Base-by-base conservation (phyloP, 2,888 invertebrate genomes). In the Stenodera caucasica region DNA sequence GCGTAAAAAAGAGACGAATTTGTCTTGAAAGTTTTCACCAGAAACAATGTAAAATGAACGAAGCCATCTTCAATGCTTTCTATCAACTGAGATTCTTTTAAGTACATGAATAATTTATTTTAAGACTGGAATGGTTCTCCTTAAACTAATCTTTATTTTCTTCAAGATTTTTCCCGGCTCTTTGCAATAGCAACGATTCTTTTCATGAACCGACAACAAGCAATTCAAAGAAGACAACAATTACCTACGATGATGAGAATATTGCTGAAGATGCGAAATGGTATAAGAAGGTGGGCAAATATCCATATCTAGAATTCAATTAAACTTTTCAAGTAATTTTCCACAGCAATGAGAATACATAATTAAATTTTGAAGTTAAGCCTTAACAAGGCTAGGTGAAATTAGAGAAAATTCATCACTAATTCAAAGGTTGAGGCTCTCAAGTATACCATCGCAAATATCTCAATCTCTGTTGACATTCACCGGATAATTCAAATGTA, bases 21-120 rank as follows among this genome's bases (percentile, higher is more conserved):
- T 58, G 57, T 61, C 63, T 61, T 63, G 53, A 56, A 61, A 64
- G 50, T 57, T 64, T 61, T 61, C 58, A 30, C 58, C 56, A 61
- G 5, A 63, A 64, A 64, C 61, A 64, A 60, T 64, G 61, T 59
- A 57, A 54, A 63, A 59, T 37, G 59, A 63, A 51, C 49, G 57
- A 49, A 53, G 18, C 23, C 54, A 5, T 26, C 26, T 51, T 45
- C 29, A 59, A 57, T 59, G 59, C 57, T 23, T 63, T 63, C 63
- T 51, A 63, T 63, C 63, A 63, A 60, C 29, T 51, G 12, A 53
- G 60, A 60, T 55, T 57, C 50, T 57, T 54, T 54, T 57, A 63
- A 63, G 63, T 63, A 60, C 63, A 63, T 63, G 63, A 63, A 63
- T 63, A 59, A 63, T 63, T 63, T 63, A 63, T 60, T 62, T 55